phyloP scores from a whole-genome alignment of 1,140 invertebrate genomes.

The Subanguina moxae region DNA sequence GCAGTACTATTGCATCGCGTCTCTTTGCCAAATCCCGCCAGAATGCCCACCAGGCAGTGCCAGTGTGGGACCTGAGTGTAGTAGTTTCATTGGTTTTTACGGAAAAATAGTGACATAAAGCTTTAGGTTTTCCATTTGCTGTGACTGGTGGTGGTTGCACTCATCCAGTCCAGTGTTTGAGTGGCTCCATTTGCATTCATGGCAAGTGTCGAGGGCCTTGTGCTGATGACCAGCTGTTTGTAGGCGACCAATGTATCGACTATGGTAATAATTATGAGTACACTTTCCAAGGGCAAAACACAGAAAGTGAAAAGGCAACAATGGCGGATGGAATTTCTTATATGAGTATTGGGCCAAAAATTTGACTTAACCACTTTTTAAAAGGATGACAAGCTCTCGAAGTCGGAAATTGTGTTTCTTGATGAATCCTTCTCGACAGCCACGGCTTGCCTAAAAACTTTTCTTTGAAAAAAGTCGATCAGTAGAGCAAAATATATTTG shows the following conservation, averaged over 20 bases:
- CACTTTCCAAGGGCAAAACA: too few species aligned
- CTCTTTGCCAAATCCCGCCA: constrained; percentile 36
- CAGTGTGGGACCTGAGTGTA: constrained; percentile 3
- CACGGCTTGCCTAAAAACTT: too few species aligned
- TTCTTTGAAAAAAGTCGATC: too few species aligned
- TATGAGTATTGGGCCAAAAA: too few species aligned
- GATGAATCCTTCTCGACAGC: too few species aligned
- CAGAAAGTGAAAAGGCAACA: too few species aligned
- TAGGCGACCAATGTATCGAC: constrained; percentile 41
- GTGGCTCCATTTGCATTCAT: constrained; percentile 36
- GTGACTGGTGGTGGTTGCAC: constrained; percentile 21
- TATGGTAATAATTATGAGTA: constrained; percentile 19
- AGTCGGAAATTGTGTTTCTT: too few species aligned
- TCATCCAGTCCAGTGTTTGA: constrained; percentile 32
- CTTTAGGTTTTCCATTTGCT: constrained; percentile 1
- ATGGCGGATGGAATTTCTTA: too few species aligned
- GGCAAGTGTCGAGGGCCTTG: constrained; percentile 39
- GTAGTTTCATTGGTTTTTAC: not conserved
- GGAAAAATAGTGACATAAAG: too few species aligned
- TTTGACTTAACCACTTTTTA: too few species aligned
- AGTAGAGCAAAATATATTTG: too few species aligned
- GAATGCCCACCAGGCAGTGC: not conserved
- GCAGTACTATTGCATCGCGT: constrained; percentile 44
- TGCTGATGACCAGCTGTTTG: constrained; percentile 37
- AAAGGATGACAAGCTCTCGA: too few species aligned